A percentile compares a stretch with the other conserved stretches of the same genome.
These are phyloP conservation scores for Tetraneura akinire DNA, from an alignment of 1,140 invertebrate species.

Conservation along the genomic window DNA sequence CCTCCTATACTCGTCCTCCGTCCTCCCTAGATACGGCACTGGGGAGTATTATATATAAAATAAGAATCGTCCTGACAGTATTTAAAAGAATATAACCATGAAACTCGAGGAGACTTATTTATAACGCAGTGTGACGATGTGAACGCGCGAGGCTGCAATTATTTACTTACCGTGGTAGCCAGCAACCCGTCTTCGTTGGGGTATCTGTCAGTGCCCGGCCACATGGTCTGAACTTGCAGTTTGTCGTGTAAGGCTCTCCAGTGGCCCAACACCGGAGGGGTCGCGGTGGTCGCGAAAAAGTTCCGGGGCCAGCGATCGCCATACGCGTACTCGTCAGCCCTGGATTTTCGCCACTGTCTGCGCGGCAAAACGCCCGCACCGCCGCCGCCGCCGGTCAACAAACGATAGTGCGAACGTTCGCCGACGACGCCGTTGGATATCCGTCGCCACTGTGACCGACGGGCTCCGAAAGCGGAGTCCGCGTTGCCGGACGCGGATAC, in stretches of 20 bases:
- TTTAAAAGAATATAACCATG: too few relatives aligned
- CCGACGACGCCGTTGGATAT: not conserved
- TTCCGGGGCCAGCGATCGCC: not conserved
- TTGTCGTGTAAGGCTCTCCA: constrained; percentile 18
- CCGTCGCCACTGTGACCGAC: not conserved
- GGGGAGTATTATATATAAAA: too few relatives aligned
- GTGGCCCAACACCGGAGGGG: not conserved
- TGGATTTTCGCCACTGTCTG: not conserved
- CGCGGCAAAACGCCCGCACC: not conserved
- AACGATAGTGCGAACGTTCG: not conserved
- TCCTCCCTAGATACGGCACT: too few relatives aligned
- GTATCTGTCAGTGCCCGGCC: constrained; percentile 17
- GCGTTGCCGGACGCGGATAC: not conserved
- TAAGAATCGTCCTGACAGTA: too few relatives aligned
- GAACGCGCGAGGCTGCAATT: too few relatives aligned
- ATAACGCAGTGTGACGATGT: too few relatives aligned
- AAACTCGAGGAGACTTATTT: too few relatives aligned
- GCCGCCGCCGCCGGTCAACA: not conserved
- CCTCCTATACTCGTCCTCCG: too few relatives aligned
- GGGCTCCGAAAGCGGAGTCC: not conserved
- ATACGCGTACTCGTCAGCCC: not conserved
- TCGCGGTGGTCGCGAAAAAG: not conserved
- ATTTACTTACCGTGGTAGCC: constrained; percentile 10
- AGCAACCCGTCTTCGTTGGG: not conserved
- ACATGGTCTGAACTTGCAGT: not conserved